Evolutionary conservation across 53 echinoderm and acorn worm species (phyloP).

Genomic region (Holothuria scabra): DNA sequence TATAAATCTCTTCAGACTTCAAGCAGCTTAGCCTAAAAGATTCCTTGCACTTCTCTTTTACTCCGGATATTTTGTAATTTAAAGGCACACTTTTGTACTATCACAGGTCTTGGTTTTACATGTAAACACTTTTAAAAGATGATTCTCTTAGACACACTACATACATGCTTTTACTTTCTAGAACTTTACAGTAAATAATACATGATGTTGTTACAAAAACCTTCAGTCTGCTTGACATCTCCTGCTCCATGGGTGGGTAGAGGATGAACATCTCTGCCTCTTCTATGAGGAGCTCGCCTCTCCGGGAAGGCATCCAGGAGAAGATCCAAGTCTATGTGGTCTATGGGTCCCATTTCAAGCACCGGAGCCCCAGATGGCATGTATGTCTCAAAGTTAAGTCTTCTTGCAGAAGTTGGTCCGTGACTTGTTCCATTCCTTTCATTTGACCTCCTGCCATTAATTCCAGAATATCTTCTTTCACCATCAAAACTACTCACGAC

Average conservation of each 20-base stretch:
- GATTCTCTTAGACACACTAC: too few relatives aligned
- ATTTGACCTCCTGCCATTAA: too few relatives aligned
- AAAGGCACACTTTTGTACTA: too few relatives aligned
- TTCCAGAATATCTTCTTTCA: too few relatives aligned
- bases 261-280: conserved; percentile 7
- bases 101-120: too few relatives aligned
- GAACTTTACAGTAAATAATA: too few relatives aligned
- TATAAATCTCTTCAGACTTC: too few relatives aligned
- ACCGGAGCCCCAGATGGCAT: conserved; percentile 72
- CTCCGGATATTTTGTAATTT: too few relatives aligned
- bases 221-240: conserved; percentile 50
- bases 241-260: conserved; percentile 49
- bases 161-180: too few relatives aligned
- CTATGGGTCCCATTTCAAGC: conserved; percentile 73
- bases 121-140: too few relatives aligned
- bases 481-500: not conserved
- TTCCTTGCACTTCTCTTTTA: too few relatives aligned
- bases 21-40: too few relatives aligned
- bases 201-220: not conserved
- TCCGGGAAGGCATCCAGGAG: conserved; percentile 76
- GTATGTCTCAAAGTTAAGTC: conserved; percentile 56
- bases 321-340: conserved; percentile 89
- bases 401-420: conserved; percentile 2
- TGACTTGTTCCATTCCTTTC: not conserved
- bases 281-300: not conserved